Conservation (phyloP, 64 coral and sea anemone genomes). For the Platygyra sinensis region DNA sequence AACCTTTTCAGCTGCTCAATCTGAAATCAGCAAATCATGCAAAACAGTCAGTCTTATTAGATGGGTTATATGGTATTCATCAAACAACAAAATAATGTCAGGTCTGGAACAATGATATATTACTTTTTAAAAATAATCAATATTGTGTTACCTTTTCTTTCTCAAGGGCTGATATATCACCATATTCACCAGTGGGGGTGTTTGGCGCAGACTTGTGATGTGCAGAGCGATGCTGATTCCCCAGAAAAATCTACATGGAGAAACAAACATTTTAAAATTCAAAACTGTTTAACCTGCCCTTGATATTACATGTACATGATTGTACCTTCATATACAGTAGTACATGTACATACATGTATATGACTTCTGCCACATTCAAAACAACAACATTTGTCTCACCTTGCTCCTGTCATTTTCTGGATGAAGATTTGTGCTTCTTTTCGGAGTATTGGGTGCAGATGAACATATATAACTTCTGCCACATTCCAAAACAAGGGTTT, state of each 20-base stretch:
- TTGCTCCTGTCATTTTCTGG: background rate
- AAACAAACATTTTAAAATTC: background rate
- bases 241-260: background rate
- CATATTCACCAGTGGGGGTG: conserved; percentile 8
- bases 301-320: too few relatives aligned
- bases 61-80: too few relatives aligned
- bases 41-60: too few relatives aligned
- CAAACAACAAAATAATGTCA: too few relatives aligned
- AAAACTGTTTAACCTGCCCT: too few relatives aligned
- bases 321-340: too few relatives aligned
- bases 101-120: too few relatives aligned
- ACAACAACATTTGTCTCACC: background rate
- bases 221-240: background rate
- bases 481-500: too few relatives aligned
- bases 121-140: too few relatives aligned
- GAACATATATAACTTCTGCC: too few relatives aligned
- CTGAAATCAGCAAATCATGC: background rate
- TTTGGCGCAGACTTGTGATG: conserved; percentile 4
- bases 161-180: conserved; percentile 45
- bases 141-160: conserved; percentile 47
- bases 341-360: too few relatives aligned
- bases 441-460: conserved; percentile 27
- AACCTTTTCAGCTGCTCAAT: conserved; percentile 42
- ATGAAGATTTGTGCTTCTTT: background rate
- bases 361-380: background rate